Evolutionary conservation across 2,113 vertebrate species (phyloP), one percentile per base, ranked within the genome.

Genomic region (Periophthalmus modestus): DNA sequence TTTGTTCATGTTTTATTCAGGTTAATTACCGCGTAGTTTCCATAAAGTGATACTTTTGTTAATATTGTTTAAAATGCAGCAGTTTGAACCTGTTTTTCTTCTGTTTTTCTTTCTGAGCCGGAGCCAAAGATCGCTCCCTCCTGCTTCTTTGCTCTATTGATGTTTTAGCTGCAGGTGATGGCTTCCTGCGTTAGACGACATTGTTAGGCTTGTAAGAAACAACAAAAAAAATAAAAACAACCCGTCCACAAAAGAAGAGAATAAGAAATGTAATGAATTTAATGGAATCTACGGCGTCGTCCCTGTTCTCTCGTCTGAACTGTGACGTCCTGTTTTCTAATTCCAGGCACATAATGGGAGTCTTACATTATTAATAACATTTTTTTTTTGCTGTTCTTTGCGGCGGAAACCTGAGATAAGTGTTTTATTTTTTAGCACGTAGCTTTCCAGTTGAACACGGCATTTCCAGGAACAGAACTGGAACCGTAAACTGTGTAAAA

Each of bases 81-180:
- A 57, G 43, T 68, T 80, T 80, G 78, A 68, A 83, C 71, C 83
- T 74, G 69, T 89, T 46, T 79, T 66, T 80, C 78, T 73, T 85
- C 74, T 73, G 85, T 85, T 89, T 92, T 16, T 3, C 12, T 48
- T 92, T 89, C 88, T 75, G 69, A 86, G 83, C 62, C 79, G 83
- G 66, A 77, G 78, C 79, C 77, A 82, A 14, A 19, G 67, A 57
- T 71, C 57, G 21, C 16, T 0, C 5, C 46, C 9, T 7, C 0
- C 7, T 13, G 9, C 33, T 14, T 16, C 43, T 11, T 15, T 63
- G 14, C 12, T 57, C 48, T 59, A 0, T 9, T 43, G 47, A 57
- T 43, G 36, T 23, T 21, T 1, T 75, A 39, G 18, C 68, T 13
- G 28, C 16, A 34, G 23, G 19, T 68, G 10, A 43, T 62, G 23